These are phyloP conservation scores for Scaeva pyrastri DNA, from an alignment of 2,888 invertebrate species.

Conservation along the genomic window DNA sequence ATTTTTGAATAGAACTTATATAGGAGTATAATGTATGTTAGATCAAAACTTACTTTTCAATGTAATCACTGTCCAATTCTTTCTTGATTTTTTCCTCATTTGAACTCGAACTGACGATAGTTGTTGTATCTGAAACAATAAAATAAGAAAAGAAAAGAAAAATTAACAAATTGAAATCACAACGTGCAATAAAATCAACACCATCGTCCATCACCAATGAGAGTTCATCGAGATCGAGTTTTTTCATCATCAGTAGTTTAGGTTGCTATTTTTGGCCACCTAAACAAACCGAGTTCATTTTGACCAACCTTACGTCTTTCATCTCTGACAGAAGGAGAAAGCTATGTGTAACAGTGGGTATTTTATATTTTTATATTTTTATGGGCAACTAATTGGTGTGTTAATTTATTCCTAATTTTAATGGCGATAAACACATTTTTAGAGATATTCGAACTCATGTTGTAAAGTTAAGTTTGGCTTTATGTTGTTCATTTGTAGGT, in stretches of 20 bases:
- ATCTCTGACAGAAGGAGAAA: slow-evolving; percentile 5
- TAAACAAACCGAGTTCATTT: slow-evolving; percentile 10
- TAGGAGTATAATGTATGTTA: no score
- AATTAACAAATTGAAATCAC: slow-evolving; percentile 45
- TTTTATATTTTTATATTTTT: background rate
- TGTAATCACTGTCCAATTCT: slow-evolving; percentile 82
- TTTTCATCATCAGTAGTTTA: background rate
- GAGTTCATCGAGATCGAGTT: slow-evolving; percentile 43
- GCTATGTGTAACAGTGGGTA: slow-evolving; percentile 1
- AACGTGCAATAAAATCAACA: slow-evolving; percentile 51
- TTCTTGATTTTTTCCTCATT: slow-evolving; percentile 82
- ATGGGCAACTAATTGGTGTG: slow-evolving; percentile 49
- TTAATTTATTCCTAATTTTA: slow-evolving; percentile 55
- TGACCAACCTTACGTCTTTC: slow-evolving; percentile 16
- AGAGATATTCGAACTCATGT: slow-evolving; percentile 14
- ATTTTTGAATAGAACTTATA: slow-evolving; percentile 58
- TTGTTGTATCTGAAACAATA: slow-evolving; percentile 79
- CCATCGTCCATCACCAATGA: background rate
- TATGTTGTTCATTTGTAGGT: no score
- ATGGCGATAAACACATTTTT: slow-evolving; percentile 29
- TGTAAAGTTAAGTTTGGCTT: background rate
- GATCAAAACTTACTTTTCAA: slow-evolving; percentile 81
- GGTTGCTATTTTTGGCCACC: slow-evolving; percentile 34
- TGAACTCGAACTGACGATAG: slow-evolving; percentile 79
- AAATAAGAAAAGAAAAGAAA: slow-evolving; percentile 11